phyloP scores from a whole-genome alignment of 2,888 invertebrate genomes.

The Microplitis manilae region DNA sequence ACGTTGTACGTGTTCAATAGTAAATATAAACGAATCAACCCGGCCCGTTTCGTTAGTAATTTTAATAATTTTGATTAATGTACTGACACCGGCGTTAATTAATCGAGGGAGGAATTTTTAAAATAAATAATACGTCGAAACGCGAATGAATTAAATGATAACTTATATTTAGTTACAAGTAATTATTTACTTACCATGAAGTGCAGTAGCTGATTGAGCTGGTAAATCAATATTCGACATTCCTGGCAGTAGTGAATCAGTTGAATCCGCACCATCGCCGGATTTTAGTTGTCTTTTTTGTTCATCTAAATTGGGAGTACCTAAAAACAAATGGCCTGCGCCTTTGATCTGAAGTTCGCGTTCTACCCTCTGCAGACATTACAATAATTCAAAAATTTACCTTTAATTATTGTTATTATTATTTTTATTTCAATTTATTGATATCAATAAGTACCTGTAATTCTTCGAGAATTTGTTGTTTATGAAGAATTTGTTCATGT shows the following conservation, averaged over 20 bases:
- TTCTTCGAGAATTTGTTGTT: slow-evolving; percentile 82
- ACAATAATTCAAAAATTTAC: slow-evolving; percentile 18
- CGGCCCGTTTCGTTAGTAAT: not conserved
- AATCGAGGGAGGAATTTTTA: not conserved
- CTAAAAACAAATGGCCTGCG: slow-evolving; percentile 63
- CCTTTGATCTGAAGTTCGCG: slow-evolving; percentile 77
- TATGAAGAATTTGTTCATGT: slow-evolving; percentile 78
- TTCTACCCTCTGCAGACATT: slow-evolving; percentile 76
- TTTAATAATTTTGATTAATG: not conserved
- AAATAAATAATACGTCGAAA: not conserved
- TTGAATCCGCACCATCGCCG: slow-evolving; percentile 59
- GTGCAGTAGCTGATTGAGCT: slow-evolving; percentile 55
- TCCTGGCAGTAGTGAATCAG: slow-evolving; percentile 69
- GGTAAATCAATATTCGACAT: slow-evolving; percentile 73
- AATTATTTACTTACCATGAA: slow-evolving; percentile 56
- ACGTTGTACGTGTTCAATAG: not conserved
- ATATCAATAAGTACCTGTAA: slow-evolving; percentile 59
- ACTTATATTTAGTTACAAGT: not conserved
- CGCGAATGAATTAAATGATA: not conserved
- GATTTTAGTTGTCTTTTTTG: slow-evolving; percentile 57
- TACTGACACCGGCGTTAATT: not conserved
- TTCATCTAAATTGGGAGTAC: slow-evolving; percentile 56
- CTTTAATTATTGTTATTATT: not conserved
- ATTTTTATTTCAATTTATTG: not conserved
- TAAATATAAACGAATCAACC: not conserved